These are phyloP conservation scores for Cladorhizidae sp. DNA, from an alignment of 37 sponge, comb jelly and placozoan genomes.

Conservation along the genomic window DNA sequence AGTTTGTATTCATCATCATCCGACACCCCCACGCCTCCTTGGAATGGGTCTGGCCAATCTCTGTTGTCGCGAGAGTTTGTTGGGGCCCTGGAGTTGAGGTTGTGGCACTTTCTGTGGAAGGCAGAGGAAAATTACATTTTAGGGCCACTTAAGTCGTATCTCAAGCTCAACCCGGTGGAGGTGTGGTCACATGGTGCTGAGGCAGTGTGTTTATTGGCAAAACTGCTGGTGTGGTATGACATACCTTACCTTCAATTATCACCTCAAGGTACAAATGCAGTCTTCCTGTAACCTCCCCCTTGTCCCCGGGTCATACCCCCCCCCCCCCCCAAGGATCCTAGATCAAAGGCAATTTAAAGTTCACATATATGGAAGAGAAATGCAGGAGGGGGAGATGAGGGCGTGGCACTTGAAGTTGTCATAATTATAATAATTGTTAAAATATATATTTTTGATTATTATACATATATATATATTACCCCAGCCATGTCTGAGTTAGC, in stretches of 20 bases:
- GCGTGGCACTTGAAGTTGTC: too few species aligned
- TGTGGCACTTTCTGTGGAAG: not conserved
- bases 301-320: too few species aligned
- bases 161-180: not conserved
- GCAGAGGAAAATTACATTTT: not conserved
- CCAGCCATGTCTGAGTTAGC: too few species aligned
- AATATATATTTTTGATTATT: too few species aligned
- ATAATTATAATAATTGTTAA: too few species aligned
- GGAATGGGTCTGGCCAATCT: not conserved
- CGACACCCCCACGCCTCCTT: not conserved
- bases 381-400: too few species aligned
- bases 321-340: too few species aligned
- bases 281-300: too few species aligned
- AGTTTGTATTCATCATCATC: not conserved
- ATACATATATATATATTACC: too few species aligned
- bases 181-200: constrained; percentile 3
- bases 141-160: not conserved
- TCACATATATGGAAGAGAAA: too few species aligned
- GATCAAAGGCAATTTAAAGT: too few species aligned
- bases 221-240: constrained; percentile 4
- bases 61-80: not conserved
- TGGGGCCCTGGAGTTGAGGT: constrained; percentile 5
- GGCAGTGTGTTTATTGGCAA: not conserved
- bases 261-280: too few species aligned
- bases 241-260: not conserved